phyloP scores from a whole-genome alignment of 2,113 vertebrate genomes.

The Lonchura striata region DNA sequence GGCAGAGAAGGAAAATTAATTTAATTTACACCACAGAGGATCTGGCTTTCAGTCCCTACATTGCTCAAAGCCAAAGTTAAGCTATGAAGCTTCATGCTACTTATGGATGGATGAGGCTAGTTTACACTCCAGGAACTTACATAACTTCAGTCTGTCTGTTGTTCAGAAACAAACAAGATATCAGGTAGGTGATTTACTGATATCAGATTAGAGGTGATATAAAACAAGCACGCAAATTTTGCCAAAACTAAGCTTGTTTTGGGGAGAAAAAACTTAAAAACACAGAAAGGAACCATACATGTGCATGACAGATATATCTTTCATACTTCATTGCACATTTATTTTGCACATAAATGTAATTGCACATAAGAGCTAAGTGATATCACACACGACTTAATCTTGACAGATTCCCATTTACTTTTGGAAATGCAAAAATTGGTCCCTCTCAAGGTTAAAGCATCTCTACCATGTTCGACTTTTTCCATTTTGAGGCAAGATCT shows the following conservation, averaged over 20 bases:
- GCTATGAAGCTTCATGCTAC: not conserved
- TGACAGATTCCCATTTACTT: not conserved
- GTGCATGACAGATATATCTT: not conserved
- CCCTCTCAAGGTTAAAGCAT: not conserved
- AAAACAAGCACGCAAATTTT: not conserved
- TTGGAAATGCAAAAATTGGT: not conserved
- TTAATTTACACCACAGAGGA: not conserved
- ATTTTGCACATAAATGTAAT: not conserved
- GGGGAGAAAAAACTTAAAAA: not conserved
- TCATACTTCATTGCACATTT: not conserved
- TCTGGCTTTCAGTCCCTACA: not conserved
- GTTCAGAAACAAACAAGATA: not conserved
- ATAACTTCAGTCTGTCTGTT: not conserved
- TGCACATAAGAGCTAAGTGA: not conserved
- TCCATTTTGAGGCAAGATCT: not conserved
- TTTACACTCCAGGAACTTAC: not conserved
- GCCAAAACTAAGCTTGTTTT: accelerated
- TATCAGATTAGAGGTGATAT: not conserved
- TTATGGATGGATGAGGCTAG: not conserved
- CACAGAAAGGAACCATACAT: not conserved
- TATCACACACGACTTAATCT: not conserved
- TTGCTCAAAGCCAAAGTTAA: not conserved
- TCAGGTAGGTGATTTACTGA: not conserved
- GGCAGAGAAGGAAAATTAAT: not conserved
- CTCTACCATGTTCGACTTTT: not conserved